phyloP scores from a whole-genome alignment of 2,113 vertebrate genomes.

The Catharus minimus region DNA sequence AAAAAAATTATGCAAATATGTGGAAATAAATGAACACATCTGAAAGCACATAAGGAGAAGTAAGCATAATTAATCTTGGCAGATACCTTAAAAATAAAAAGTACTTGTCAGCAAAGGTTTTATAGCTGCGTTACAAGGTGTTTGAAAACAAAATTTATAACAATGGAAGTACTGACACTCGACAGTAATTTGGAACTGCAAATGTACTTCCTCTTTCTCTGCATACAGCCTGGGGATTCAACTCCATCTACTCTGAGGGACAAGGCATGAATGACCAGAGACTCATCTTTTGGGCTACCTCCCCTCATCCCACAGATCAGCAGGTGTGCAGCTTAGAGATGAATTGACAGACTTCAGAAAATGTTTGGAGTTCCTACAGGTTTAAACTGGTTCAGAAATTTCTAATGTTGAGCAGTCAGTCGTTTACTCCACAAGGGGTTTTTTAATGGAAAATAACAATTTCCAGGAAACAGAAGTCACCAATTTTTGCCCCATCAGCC shows the following conservation, averaged over 20 bases:
- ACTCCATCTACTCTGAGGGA: not conserved
- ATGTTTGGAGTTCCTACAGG: not conserved
- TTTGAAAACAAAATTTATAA: slow-evolving; percentile 15
- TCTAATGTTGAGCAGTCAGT: not conserved
- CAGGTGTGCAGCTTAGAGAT: not conserved
- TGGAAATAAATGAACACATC: not conserved
- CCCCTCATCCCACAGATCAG: not conserved
- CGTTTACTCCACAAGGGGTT: not conserved
- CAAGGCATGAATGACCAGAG: not conserved
- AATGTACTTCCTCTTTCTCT: not conserved
- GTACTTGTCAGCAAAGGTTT: not conserved
- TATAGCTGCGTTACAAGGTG: not conserved
- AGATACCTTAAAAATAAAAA: not conserved
- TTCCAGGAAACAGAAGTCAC: not conserved
- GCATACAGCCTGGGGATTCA: not conserved
- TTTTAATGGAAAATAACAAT: not conserved
- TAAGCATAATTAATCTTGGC: not conserved
- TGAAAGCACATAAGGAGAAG: not conserved
- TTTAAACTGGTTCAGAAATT: not conserved
- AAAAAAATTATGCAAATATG: not conserved
- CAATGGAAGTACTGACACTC: not conserved
- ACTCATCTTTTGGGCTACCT: not conserved
- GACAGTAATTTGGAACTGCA: not conserved
- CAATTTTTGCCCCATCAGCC: not conserved
- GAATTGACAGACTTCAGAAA: not conserved